These are phyloP conservation scores for Syndactyla subalaris DNA, from an alignment of 2,797 vertebrate genomes.

Conservation along the genomic window DNA sequence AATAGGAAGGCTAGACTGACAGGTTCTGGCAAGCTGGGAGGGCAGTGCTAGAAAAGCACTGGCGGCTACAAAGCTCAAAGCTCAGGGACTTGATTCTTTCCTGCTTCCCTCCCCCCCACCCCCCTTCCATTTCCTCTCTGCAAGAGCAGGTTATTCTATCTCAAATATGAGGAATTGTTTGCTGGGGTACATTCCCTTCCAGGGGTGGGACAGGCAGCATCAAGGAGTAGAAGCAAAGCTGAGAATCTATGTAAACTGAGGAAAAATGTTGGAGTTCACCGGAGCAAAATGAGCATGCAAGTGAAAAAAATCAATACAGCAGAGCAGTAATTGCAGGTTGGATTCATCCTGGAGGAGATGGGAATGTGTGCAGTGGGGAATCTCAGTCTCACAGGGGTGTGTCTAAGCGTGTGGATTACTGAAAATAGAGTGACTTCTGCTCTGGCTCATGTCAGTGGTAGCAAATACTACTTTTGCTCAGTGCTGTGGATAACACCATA, in stretches of 20 bases:
- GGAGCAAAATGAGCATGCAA: accelerated
- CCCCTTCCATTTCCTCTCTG: not conserved
- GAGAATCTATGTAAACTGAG: not conserved
- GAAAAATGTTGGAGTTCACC: not conserved
- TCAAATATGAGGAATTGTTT: not conserved
- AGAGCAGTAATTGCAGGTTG: accelerated
- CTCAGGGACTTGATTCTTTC: not conserved
- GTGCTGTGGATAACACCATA: not conserved
- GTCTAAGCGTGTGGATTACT: not conserved
- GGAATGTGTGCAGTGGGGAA: not conserved
- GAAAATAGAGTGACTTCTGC: not conserved
- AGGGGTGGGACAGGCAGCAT: not conserved
- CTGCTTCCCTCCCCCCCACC: not conserved
- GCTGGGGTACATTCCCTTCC: not conserved
- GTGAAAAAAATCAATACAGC: not conserved
- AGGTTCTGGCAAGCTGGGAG: not conserved
- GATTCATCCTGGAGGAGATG: not conserved
- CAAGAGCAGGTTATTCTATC: not conserved
- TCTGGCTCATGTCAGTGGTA: not conserved
- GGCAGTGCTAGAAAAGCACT: not conserved
- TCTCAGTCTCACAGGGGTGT: not conserved
- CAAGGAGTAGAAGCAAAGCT: not conserved
- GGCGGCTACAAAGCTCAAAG: not conserved
- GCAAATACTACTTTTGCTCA: not conserved
- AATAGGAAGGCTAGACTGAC: slow-evolving; percentile 16